phyloP scores from a whole-genome alignment of 2,888 invertebrate species.

The Yponomeuta cagnagella region DNA sequence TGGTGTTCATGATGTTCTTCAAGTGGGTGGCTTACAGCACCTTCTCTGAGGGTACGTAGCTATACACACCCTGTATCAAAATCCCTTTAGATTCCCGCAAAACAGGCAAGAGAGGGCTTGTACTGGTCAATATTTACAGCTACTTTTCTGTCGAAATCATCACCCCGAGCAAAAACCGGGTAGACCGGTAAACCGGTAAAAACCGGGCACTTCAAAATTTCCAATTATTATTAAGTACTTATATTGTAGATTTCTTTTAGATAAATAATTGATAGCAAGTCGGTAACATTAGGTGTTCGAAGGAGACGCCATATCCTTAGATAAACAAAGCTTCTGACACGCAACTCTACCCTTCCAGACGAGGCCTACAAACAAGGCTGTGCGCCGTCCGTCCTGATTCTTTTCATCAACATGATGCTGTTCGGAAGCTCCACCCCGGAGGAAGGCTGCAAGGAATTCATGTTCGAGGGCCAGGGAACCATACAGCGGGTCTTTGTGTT shows the following conservation, averaged over 20 bases:
- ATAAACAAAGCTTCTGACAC: background rate
- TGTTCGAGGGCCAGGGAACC: slow-evolving; percentile 82
- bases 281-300: no score
- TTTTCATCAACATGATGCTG: slow-evolving; percentile 99
- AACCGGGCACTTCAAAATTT: no score
- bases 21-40: slow-evolving; percentile 89
- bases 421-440: slow-evolving; percentile 78
- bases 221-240: no score
- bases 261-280: no score
- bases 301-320: background rate
- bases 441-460: slow-evolving; percentile 73
- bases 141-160: no score
- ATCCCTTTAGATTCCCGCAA: background rate
- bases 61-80: background rate
- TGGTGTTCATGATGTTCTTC: slow-evolving; percentile 92
- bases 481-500: slow-evolving; percentile 87
- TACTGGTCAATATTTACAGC: no score
- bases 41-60: slow-evolving; percentile 44
- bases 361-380: slow-evolving; percentile 72
- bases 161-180: no score
- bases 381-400: slow-evolving; percentile 97
- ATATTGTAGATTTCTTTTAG: no score
- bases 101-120: no score
- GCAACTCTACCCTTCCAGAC: slow-evolving; percentile 31
- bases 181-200: no score